Evolutionary conservation across 1,140 invertebrate species (phyloP), one percentile per base, ranked within the genome.

Genomic region (Bombus sibiricus): DNA sequence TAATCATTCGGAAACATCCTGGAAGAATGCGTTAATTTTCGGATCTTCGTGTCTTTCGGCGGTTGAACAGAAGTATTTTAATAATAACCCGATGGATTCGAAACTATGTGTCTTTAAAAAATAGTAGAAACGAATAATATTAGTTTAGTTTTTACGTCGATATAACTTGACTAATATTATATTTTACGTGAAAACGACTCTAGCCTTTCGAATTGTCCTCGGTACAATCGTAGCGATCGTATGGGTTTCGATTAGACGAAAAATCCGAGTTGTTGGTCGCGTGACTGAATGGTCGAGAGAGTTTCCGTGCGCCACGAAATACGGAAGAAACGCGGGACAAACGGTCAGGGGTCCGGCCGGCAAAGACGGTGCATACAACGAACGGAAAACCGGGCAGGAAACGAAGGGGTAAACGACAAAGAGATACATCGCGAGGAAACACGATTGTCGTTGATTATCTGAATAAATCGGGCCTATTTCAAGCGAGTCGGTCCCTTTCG

Each of bases 401-500:
- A 71, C 62, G 57, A 28, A 41, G 41, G 47, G 28, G 41, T 15
- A 39, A 66, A 37, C 59, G 15, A 66, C n/a, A 32, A 28, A 34
- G 62, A 72, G 72, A 86, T 82, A 43, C 47, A 83, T 76, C 47
- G 80, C 81, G 68, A 32, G 64, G 28, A 64, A 68, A 28, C 71
- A 84, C 75, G 68, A 69, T 68, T 68, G 82, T 79, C 53, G 37
- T 4, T 32, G 72, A 64, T 83, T 53, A 57, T 18, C 47, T 1
- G 81, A 75, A 76, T 78, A 83, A 39, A 78, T 83, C 85, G 37
- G 66, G 37, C 57, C 66, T 83, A 62, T 76, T 86, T 86, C 32
- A 86, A 59, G 32, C 66, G 28, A 25, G n/a, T 15, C 6, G 5
- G 18, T 28, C 10, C 25, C 10, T n/a, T 66, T 34, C 41, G 39